These are phyloP conservation scores for Merodon equestris DNA, from an alignment of 2,888 invertebrate species.

Conservation along the genomic window DNA sequence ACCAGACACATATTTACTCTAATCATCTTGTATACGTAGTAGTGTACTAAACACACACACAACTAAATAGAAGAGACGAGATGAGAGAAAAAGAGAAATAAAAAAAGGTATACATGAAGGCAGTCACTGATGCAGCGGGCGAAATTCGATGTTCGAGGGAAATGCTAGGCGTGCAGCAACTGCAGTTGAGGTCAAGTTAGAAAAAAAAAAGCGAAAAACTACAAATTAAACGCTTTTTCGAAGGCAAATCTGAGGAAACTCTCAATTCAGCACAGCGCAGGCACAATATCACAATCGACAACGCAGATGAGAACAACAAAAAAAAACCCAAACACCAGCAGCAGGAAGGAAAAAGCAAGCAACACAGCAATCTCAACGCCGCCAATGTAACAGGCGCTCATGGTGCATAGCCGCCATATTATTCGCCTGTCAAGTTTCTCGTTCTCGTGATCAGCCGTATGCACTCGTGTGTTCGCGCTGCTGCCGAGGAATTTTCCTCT, in stretches of 20 bases:
- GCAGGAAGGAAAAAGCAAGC: slow-evolving; percentile 27
- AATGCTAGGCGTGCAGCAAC: slow-evolving; percentile 59
- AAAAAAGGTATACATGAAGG: not conserved
- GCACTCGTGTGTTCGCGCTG: too few relatives aligned
- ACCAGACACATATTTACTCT: slow-evolving; percentile 17
- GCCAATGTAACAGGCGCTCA: slow-evolving; percentile 68
- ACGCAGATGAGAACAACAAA: too few relatives aligned
- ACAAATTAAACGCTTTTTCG: slow-evolving; percentile 26
- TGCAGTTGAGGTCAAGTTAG: slow-evolving; percentile 14
- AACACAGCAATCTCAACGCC: slow-evolving; percentile 63
- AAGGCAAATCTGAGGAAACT: not conserved
- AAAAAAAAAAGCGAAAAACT: slow-evolving; percentile 46
- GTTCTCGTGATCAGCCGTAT: too few relatives aligned
- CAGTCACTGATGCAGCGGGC: slow-evolving; percentile 44
- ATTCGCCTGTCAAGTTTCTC: not conserved
- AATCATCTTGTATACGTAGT: slow-evolving; percentile 14
- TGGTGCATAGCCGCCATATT: slow-evolving; percentile 31
- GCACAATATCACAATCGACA: slow-evolving; percentile 9
- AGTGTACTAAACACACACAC: slow-evolving; percentile 3
- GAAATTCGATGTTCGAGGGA: slow-evolving; percentile 64
- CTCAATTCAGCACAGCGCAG: slow-evolving; percentile 23
- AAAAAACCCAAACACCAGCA: not conserved
- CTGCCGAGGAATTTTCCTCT: too few relatives aligned
- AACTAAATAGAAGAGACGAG: too few relatives aligned
- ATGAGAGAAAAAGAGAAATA: slow-evolving; percentile 7